Base-by-base conservation (phyloP, 2,888 invertebrate species). In the Salpingus planirostris region DNA sequence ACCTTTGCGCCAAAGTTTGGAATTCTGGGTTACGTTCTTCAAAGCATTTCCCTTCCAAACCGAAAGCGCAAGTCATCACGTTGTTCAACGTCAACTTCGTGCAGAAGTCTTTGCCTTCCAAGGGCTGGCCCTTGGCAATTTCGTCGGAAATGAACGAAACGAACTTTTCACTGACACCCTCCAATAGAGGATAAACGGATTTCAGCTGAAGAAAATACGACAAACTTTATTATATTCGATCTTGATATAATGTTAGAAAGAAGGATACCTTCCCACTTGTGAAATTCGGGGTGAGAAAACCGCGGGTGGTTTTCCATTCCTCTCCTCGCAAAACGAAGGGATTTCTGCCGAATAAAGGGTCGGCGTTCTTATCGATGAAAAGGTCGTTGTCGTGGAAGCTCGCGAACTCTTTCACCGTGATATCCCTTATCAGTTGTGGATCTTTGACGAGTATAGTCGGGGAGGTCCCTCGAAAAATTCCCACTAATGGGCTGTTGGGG, bases 221-320 rank as follows among this genome's bases (percentile, higher is more conserved):
- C 2, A 11, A 14, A 27, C 12, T 23, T 11, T 28, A 13, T 7
- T 13, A 31, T 11, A 15, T 18, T 15, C 12, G 7, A 13, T 11
- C 14, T 3, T 2, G n/a, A n/a, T n/a, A n/a, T 10, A n/a, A n/a
- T n/a, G n/a, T n/a, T n/a, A n/a, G n/a, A n/a, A n/a, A n/a, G n/a
- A n/a, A n/a, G n/a, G n/a, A n/a, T 55, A 69, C 67, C 37, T 70
- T 68, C 22, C 63, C 65, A 8, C 59, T 52, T 1, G 72, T 69
- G 13, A 74, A 64, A 2, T 66, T 67, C 0, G 71, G 62, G 2
- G 71, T 67, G 11, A 74, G 40, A 43, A 68, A 67, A 1, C 59
- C 51, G 3, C 74, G 59, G 2, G 66, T 52, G 1, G 58, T 53
- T 36, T 69, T 69, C 74, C 74, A 71, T 42, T 62, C 50, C 6